Conservation (phyloP, 2,797 vertebrate genomes). For the Thaleichthys pacificus region DNA sequence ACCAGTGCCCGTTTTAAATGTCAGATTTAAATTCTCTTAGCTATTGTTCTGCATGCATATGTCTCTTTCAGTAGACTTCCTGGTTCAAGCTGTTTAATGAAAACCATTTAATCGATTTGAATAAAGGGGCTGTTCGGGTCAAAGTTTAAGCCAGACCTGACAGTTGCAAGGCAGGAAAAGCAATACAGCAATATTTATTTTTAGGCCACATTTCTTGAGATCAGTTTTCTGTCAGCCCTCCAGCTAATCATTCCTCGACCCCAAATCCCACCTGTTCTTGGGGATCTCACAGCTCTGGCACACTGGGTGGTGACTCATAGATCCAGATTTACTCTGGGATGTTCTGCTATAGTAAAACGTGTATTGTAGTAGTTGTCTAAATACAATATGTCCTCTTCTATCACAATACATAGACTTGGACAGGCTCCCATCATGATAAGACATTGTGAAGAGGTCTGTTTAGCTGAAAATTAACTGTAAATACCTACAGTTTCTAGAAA, state of each 20-base stretch:
- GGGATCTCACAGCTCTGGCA: slow-evolving; percentile 53
- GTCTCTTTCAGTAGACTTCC: neutral
- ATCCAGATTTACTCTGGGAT: slow-evolving; percentile 35
- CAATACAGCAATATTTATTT: slow-evolving; percentile 74
- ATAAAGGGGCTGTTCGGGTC: slow-evolving; percentile 47
- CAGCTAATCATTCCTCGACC: slow-evolving; percentile 47
- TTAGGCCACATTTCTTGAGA: slow-evolving; percentile 74
- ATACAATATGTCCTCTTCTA: neutral
- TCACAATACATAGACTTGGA: no score
- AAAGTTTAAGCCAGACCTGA: slow-evolving; percentile 53
- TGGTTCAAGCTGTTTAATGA: slow-evolving; percentile 12
- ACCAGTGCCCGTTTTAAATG: no score
- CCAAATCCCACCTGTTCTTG: slow-evolving; percentile 73
- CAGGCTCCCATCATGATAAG: no score
- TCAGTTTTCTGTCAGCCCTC: slow-evolving; percentile 73
- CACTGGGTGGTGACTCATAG: slow-evolving; percentile 21
- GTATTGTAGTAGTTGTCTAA: neutral
- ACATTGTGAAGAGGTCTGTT: no score
- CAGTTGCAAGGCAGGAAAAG: slow-evolving; percentile 59
- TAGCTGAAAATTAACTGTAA: no score
- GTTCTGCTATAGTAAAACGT: neutral
- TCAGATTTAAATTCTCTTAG: no score
- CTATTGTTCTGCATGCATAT: neutral
- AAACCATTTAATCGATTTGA: slow-evolving; percentile 52
- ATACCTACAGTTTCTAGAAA: no score